Conservation (phyloP, 1,140 invertebrate species). For the Linepithema humile region DNA sequence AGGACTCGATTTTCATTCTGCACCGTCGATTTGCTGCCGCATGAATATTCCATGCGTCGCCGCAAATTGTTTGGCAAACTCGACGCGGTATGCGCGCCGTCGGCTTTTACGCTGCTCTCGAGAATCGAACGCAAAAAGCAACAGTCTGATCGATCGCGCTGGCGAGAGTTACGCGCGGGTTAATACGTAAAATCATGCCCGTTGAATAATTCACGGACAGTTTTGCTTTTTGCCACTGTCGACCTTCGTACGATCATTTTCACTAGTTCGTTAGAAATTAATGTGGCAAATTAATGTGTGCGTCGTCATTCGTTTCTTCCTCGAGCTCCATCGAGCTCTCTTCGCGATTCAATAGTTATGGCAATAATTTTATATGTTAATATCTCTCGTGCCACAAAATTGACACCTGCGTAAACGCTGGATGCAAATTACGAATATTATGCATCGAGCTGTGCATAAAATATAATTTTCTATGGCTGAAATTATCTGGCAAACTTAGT, state of each 20-base stretch:
- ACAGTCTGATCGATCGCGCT: slow-evolving; percentile 1
- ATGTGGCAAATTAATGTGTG: neutral
- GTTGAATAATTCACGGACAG: slow-evolving; percentile 26
- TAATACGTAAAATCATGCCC: slow-evolving; percentile 28
- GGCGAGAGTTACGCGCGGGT: slow-evolving; percentile 10
- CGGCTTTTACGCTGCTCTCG: neutral
- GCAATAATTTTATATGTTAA: neutral
- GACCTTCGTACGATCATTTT: slow-evolving; percentile 15
- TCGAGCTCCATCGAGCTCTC: neutral
- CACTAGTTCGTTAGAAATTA: neutral
- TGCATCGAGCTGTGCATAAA: neutral
- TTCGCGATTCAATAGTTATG: neutral
- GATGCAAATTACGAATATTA: neutral
- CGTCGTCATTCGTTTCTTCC: neutral
- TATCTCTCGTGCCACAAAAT: neutral
- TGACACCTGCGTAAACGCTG: neutral
- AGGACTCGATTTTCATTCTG: slow-evolving; percentile 8
- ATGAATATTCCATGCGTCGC: slow-evolving; percentile 42
- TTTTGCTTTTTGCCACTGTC: neutral
- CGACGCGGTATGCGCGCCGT: neutral
- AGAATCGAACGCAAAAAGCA: slow-evolving; percentile 36
- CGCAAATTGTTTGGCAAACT: slow-evolving; percentile 40
- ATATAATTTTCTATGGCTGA: neutral
- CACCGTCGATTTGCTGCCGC: neutral
- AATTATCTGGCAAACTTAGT: neutral